Percentiles rank a stretch among this genome's conserved stretches.
Conservation (phyloP, 2,113 vertebrate species). For the Sceloporus undulatus region DNA sequence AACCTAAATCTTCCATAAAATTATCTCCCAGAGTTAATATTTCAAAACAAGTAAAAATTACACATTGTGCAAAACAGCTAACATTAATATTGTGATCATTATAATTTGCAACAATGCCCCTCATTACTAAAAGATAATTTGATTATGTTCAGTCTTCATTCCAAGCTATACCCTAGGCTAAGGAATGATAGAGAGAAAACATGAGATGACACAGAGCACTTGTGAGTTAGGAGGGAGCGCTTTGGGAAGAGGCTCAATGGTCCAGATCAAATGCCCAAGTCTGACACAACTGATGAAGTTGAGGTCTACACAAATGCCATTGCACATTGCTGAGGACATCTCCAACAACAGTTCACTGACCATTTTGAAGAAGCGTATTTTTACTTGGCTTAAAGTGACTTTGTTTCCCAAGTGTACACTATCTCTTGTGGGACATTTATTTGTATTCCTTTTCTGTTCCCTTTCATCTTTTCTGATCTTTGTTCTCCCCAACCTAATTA, state of each 20-base stretch:
- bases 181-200: not conserved
- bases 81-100: not conserved
- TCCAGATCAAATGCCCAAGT: not conserved
- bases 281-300: not conserved
- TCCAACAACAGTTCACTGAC: not conserved
- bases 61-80: not conserved
- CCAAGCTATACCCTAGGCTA: not conserved
- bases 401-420: not conserved
- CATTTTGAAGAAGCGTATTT: not conserved
- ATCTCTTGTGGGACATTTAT: not conserved
- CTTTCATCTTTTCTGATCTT: not conserved
- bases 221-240: not conserved
- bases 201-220: not conserved
- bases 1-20: too few species aligned
- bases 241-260: not conserved
- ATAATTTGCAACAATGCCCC: not conserved
- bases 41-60: not conserved
- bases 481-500: not conserved
- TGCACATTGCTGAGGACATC: not conserved
- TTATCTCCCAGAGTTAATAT: not conserved
- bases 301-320: not conserved
- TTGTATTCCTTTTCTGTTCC: not conserved
- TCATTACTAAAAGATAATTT: not conserved
- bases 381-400: not conserved
- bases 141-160: not conserved